phyloP scores from a whole-genome alignment of 2,888 invertebrate genomes.

The Dryobota labecula region DNA sequence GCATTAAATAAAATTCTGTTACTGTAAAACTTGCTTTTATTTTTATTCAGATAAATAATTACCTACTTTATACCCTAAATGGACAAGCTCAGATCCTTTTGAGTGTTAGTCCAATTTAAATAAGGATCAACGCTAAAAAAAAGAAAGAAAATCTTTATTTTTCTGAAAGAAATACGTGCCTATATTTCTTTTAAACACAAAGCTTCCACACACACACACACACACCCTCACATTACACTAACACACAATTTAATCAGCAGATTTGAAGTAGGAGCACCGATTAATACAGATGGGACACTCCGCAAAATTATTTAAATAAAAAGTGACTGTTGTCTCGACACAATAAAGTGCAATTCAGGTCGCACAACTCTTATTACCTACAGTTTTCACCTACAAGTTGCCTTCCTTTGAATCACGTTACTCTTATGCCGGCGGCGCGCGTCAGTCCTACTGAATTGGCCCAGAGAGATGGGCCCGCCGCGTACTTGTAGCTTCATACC shows the following conservation, averaged over 20 bases:
- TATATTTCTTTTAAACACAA: not conserved
- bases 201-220: not conserved
- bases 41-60: slow-evolving; percentile 53
- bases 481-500: too few relatives aligned
- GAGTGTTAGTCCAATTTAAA: slow-evolving; percentile 30
- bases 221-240: not conserved
- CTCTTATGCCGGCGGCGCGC: too few relatives aligned
- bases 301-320: too few relatives aligned
- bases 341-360: too few relatives aligned
- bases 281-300: too few relatives aligned
- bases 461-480: too few relatives aligned
- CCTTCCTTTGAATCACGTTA: too few relatives aligned
- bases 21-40: slow-evolving; percentile 83
- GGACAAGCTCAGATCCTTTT: slow-evolving; percentile 6
- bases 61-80: slow-evolving; percentile 13
- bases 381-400: too few relatives aligned
- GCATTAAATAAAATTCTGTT: slow-evolving; percentile 91
- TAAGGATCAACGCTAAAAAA: slow-evolving; percentile 15
- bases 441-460: too few relatives aligned
- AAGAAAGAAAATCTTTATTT: not conserved
- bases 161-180: not conserved
- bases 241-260: not conserved
- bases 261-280: too few relatives aligned
- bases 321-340: too few relatives aligned
- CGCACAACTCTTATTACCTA: too few relatives aligned